Percentiles rank a stretch among this genome's conserved stretches.
Conservation (phyloP, 1,140 invertebrate species). For the Hylaeus volcanicus region DNA sequence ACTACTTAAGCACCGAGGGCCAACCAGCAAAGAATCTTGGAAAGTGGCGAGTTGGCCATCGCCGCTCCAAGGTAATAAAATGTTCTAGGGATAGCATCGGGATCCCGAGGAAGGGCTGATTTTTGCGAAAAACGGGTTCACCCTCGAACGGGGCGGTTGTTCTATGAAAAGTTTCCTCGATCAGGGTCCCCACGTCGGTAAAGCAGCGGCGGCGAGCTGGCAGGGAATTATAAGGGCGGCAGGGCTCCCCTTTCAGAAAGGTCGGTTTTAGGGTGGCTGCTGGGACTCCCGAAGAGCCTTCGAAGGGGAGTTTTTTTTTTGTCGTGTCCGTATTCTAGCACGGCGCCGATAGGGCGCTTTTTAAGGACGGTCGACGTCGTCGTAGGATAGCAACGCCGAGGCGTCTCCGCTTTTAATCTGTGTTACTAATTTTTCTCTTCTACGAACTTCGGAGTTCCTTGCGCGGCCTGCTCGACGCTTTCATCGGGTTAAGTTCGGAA, state of each 20-base stretch:
- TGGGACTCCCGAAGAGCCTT: conserved; percentile 54
- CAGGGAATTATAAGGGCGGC: conserved; percentile 35
- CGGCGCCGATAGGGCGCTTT: conserved; percentile 69
- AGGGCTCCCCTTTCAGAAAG: conserved; percentile 31
- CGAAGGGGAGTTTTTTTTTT: conserved; percentile 64
- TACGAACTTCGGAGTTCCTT: neutral
- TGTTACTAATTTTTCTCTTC: conserved; percentile 36
- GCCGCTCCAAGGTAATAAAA: too few relatives aligned
- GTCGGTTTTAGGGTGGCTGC: conserved; percentile 50
- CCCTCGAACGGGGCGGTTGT: neutral
- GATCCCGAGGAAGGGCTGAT: neutral
- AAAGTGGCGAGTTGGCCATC: too few relatives aligned
- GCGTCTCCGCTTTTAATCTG: conserved; percentile 29
- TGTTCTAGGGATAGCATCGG: neutral
- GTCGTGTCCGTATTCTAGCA: conserved; percentile 64
- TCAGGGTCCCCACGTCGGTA: conserved; percentile 55
- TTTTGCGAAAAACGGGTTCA: neutral
- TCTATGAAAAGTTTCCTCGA: conserved; percentile 28
- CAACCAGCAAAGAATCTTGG: too few relatives aligned
- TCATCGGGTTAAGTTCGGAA: neutral
- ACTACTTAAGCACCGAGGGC: too few relatives aligned
- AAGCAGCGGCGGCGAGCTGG: conserved; percentile 48
- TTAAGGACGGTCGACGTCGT: conserved; percentile 50
- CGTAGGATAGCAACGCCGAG: neutral
- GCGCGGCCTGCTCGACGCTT: neutral